Percentiles rank a stretch among this genome's conserved stretches.
These are phyloP conservation scores for Halocynthia roretzi DNA, from an alignment of 23 tunicate genomes.

Conservation along the genomic window DNA sequence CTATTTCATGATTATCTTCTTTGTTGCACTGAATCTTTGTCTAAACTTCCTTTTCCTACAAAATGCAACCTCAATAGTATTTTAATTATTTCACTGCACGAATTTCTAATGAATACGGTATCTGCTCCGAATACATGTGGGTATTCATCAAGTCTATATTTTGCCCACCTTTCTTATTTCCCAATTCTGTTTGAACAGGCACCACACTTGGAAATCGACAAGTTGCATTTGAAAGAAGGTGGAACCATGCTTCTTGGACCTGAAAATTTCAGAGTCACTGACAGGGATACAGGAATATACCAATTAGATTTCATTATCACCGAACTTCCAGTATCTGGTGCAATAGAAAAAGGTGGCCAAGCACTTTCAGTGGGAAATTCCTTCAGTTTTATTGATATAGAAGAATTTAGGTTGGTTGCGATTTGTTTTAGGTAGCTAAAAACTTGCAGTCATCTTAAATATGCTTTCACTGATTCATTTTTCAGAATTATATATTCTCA, in stretches of 20 bases:
- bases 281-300: slow-evolving; percentile 37
- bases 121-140: neutral
- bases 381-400: slow-evolving; percentile 44
- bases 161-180: neutral
- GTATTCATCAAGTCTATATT: neutral
- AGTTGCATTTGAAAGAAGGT: slow-evolving; percentile 56
- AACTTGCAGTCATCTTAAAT: neutral
- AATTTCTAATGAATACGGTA: too few relatives aligned
- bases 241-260: slow-evolving; percentile 30
- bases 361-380: slow-evolving; percentile 28
- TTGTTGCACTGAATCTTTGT: too few relatives aligned
- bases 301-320: slow-evolving; percentile 26
- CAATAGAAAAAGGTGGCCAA: slow-evolving; percentile 4
- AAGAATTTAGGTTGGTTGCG: slow-evolving; percentile 33
- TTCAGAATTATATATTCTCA: slow-evolving; percentile 70
- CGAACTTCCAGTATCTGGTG: slow-evolving; percentile 40
- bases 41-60: too few relatives aligned
- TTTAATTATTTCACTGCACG: too few relatives aligned
- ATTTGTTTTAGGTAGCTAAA: neutral
- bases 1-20: too few relatives aligned
- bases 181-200: slow-evolving; percentile 15
- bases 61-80: too few relatives aligned
- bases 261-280: slow-evolving; percentile 26
- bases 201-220: slow-evolving; percentile 36
- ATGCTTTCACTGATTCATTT: neutral